A percentile compares a stretch with the other conserved stretches of the same genome.
Evolutionary conservation across 2,888 invertebrate genomes (phyloP).

Genomic region (Achlya flavicornis): DNA sequence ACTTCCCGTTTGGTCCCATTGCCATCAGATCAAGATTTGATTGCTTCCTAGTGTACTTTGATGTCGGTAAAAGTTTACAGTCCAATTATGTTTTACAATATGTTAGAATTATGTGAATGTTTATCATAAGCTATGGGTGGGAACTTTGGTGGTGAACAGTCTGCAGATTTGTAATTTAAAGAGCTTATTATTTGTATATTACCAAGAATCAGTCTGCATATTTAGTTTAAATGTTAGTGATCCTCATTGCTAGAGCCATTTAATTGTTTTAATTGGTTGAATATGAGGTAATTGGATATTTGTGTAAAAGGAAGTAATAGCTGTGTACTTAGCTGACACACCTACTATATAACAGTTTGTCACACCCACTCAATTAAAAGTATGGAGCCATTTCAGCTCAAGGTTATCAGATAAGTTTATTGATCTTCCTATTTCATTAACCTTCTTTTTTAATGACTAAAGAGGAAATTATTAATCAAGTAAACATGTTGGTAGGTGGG

Average conservation of each 20-base stretch:
- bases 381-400: slow-evolving; percentile 7
- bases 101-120: too few species aligned
- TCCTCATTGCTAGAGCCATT: slow-evolving; percentile 15
- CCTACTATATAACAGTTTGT: slow-evolving; percentile 23
- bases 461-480: slow-evolving; percentile 1
- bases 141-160: too few species aligned
- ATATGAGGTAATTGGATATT: slow-evolving; percentile 37
- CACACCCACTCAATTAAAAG: slow-evolving; percentile 14
- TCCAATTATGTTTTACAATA: too few species aligned
- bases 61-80: too few species aligned
- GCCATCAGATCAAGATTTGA: too few species aligned
- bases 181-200: too few species aligned
- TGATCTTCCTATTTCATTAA: slow-evolving; percentile 10
- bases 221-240: neutral
- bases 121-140: too few species aligned
- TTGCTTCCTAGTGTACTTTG: too few species aligned
- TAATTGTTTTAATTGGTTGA: slow-evolving; percentile 27
- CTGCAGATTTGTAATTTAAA: too few species aligned
- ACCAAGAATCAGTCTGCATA: neutral
- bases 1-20: too few species aligned
- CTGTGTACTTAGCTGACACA: slow-evolving; percentile 33
- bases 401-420: slow-evolving; percentile 17
- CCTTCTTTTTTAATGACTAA: neutral
- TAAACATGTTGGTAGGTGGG: neutral
- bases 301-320: slow-evolving; percentile 35